Base-by-base conservation (phyloP, 1,140 invertebrate genomes). In the Meloidogyne exigua region DNA sequence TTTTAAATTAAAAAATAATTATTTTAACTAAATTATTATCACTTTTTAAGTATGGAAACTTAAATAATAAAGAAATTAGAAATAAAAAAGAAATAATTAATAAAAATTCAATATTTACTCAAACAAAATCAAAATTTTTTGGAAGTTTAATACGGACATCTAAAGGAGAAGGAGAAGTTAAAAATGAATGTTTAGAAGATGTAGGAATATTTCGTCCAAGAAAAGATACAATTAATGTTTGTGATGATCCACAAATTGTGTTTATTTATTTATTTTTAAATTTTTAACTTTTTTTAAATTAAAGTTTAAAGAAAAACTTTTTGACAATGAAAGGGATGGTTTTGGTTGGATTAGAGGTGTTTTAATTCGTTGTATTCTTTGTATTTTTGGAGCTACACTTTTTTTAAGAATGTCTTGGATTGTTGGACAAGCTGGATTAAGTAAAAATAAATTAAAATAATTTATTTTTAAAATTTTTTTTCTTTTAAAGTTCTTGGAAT, bases 331-430 rank as follows among this genome's bases (percentile, higher is more conserved):
- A 62, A 68, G 65, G 66, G 81, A 76, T 15, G 82, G 82, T 18
- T 85, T 84, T 62, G 83, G 83, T 18, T 84, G 83, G 83, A 85
- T 84, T 49, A 76, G 68, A 12, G 83, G 83, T 66, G 83, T 84
- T n/a, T 76, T 84, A n/a, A 84, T 84, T 13, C 79, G 84, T 57
- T 94, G 93, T 88, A 90, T 95, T 12, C 90, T 95, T 79, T 91
- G 91, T 80, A 91, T 91, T 76, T 91, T 90, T 86, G 91, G 91
- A 67, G 91, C 91, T 64, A 91, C 91, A 89, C 84, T 91, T 12
- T 91, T 91, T 81, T 85, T 91, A 4, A 87, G 91, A 18, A 86
- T 91, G 74, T 89, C 90, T 5, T 91, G 91, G 90, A 88, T 92
- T 5, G 90, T 90, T 9, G 91, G 91, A 25, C 90, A 91, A 83